Base-by-base conservation (phyloP, 2,888 invertebrate species). In the Amphipyra berbera region DNA sequence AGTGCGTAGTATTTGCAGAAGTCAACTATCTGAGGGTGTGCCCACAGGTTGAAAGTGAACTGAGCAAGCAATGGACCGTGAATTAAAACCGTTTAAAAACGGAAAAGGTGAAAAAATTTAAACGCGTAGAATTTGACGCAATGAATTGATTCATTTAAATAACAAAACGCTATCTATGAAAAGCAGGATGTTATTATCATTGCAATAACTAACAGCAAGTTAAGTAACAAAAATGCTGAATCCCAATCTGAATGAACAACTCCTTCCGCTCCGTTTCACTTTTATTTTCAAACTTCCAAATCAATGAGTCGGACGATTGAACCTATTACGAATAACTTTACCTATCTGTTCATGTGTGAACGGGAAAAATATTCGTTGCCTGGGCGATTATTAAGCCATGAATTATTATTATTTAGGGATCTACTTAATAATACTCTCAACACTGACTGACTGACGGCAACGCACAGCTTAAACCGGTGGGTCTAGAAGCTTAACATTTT, bases 261-360 rank as follows among this genome's bases (percentile, higher is more conserved):
- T 87, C 85, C 84, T 90, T 91, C 88, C 91, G 85, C 86, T 82
- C 89, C 90, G 89, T 92, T 91, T 87, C 89, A 84, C 90, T 85
- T 90, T 91, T 91, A 91, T 92, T 91, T 91, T 88, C 82, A 88
- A 92, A 89, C 87, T 91, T 91, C 90, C 90, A 87, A 88, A 84
- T 83, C 89, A 88, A 81, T 88, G 91, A 83, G 78, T 88, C 88
- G 87, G 79, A 76, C 89, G 88, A 90, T 90, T 90, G 88, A 89
- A 90, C 89, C 87, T 90, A 88, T 89, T 88, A 88, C 87, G 86
- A 86, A 88, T 87, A 88, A 89, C 89, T 90, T 88, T 88, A 86
- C 83, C 84, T 85, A 83, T 83, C 84, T 81, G 82, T 76, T 83
- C 85, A 81, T 83, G 85, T 84, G 87, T 85, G 82, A 88, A 87